Evolutionary conservation across 2,797 vertebrate species (phyloP), one percentile per base, ranked within the genome.

Genomic region (Trachops cirrhosus): DNA sequence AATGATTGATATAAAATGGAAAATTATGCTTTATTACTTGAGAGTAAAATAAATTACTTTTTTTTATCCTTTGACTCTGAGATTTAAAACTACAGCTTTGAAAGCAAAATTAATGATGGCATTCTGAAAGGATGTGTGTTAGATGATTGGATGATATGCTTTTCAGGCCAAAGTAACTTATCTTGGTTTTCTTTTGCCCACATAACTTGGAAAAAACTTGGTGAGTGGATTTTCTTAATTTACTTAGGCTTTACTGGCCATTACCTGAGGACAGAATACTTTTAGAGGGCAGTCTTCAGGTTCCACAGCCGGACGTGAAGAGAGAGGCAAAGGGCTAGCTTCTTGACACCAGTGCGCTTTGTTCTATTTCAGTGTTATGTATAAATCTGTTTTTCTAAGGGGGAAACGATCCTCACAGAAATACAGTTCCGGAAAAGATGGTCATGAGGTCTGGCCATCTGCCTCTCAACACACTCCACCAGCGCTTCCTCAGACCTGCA

Each of bases 11-110:
- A 82, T 67, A 93, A 96, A 95, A 52, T 86, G 29, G 50, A 89
- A 95, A 86, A 88, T 86, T 77, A 88, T 92, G 54, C 80, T 94
- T 82, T 88, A 92, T 88, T 79, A 93, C 12, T 79, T 92, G 59
- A 70, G 82, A 97, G 52, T 88, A 79, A 96, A 95, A 94, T 83
- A 89, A 96, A 59, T 77, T 75, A 39, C 32, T 86, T 89, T 84
- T 84, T 88, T 89, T 92, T 95, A 54, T 85, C 74, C 86, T 89
- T 93, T 93, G 57, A 71, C 50, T 85, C 67, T 93, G 77, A 78
- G 34, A 52, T 68, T 86, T 96, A 84, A 91, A 95, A 93, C 74
- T 75, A 80, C 3, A 89, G 22, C n/a, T 86, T 95, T 79, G n/a
- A 57, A 79, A 93, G 48, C 24, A 90, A 82, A 91, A 96, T 74